Evolutionary conservation across 1,140 invertebrate genomes (phyloP).

Genomic region (Glossosoma conforme): DNA sequence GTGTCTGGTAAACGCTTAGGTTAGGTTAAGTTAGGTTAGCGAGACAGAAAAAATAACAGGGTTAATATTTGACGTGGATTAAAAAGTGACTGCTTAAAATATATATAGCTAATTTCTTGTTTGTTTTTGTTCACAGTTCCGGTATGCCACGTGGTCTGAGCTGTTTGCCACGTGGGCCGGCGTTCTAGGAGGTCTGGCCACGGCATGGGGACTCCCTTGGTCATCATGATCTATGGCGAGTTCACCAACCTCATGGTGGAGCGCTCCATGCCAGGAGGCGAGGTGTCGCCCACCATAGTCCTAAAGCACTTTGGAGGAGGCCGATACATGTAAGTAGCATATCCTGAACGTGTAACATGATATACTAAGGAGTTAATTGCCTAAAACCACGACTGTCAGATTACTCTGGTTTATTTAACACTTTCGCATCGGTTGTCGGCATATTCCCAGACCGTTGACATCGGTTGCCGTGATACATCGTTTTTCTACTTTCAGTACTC

Average conservation of each 20-base stretch:
- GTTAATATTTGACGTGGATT: too few species aligned
- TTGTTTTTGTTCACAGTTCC: conserved; percentile 37
- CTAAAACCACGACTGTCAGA: too few species aligned
- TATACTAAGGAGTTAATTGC: too few species aligned
- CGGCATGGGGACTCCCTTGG: conserved; percentile 51
- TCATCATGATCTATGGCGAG: conserved; percentile 68
- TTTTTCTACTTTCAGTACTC: too few species aligned
- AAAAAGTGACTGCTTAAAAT: too few species aligned
- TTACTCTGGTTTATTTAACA: not conserved
- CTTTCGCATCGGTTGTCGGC: too few species aligned
- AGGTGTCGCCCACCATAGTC: conserved; percentile 42
- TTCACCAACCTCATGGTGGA: conserved; percentile 62
- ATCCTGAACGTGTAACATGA: conserved; percentile 54
- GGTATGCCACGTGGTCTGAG: conserved; percentile 38
- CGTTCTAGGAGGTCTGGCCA: conserved; percentile 32
- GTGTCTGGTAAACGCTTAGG: too few species aligned
- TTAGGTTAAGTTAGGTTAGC: too few species aligned
- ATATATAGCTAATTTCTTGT: too few species aligned
- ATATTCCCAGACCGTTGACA: too few species aligned
- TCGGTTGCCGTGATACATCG: too few species aligned
- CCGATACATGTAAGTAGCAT: conserved; percentile 20
- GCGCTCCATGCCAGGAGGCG: conserved; percentile 38
- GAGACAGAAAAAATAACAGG: too few species aligned
- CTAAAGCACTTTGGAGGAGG: conserved; percentile 48
- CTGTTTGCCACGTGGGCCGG: conserved; percentile 32